Conservation (phyloP, 2,888 invertebrate genomes). For the Meganola albula region DNA sequence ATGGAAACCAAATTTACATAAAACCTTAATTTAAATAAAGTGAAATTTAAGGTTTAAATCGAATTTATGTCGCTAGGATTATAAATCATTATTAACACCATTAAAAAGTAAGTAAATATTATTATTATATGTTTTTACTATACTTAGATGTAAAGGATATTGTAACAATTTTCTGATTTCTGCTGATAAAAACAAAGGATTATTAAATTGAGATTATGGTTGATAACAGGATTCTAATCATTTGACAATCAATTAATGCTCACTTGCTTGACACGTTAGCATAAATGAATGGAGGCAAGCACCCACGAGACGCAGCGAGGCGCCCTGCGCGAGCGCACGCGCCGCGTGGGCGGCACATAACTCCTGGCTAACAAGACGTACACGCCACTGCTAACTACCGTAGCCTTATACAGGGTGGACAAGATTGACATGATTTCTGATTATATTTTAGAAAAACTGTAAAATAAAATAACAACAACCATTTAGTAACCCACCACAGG, state of each 20-base stretch:
- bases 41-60: neutral
- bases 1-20: slow-evolving; percentile 24
- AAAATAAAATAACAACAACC: no score
- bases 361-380: slow-evolving; percentile 69
- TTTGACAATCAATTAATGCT: slow-evolving; percentile 33
- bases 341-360: slow-evolving; percentile 62
- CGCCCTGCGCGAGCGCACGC: slow-evolving; percentile 31
- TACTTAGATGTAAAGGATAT: no score
- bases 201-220: no score
- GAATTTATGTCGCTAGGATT: no score
- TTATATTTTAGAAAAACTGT: no score
- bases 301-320: slow-evolving; percentile 33
- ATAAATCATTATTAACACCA: no score
- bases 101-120: no score
- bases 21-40: slow-evolving; percentile 10
- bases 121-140: no score
- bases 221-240: slow-evolving; percentile 26
- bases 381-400: slow-evolving; percentile 67
- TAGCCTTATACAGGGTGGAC: slow-evolving; percentile 49
- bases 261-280: slow-evolving; percentile 33
- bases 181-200: no score
- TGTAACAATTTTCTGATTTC: no score
- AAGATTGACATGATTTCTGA: no score
- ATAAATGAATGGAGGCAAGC: slow-evolving; percentile 26
- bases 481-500: no score